Evolutionary conservation across 2,113 vertebrate species (phyloP), one percentile per base, ranked within the genome.

Genomic region (Hydrolagus affinis): DNA sequence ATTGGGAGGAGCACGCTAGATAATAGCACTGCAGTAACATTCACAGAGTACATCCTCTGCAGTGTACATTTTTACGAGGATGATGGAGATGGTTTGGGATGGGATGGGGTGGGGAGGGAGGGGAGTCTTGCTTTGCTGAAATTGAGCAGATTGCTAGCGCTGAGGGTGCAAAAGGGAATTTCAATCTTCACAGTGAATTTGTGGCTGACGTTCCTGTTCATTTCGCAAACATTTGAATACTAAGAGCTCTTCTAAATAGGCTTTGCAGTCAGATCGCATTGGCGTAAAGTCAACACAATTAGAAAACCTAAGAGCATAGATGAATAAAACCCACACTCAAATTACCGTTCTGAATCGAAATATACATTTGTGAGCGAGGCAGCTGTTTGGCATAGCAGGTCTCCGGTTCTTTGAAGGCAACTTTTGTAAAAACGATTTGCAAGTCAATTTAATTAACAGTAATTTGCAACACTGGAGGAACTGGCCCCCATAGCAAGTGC

Each of bases 111-210:
- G 74, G 11, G 8, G 60, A 12, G n/a, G 44, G 44, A 6, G n/a
- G 1, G 30, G 25, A 11, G 25, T n/a, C 25, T 23, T 60, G 57
- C 19, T 78, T 60, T 78, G 73, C 17, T 56, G n/a, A 78, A 23
- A 44, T 44, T 44, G 44, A 44, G 6, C 44, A 44, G 44, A 62
- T 62, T 28, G 28, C 12, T 28, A n/a, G 12, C 62, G n/a, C 57
- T 80, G 57, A 21, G 44, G 44, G 44, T 32, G 21, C 15, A 25
- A 59, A 14, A 62, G 57, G 3, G 60, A 64, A n/a, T 66, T 21
- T 4, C 78, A 83, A 66, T 8, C 11, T 62, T 80, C 23, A 28
- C 59, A 80, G 76, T 80, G 60, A 62, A 64, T 80, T 60, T 78
- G 75, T 8, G 57, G 57, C 11, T 59, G 56, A 78, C 60, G 14